Base-by-base conservation (phyloP, 92 coral and sea anemone species). In the Desmophyllum pertusum region DNA sequence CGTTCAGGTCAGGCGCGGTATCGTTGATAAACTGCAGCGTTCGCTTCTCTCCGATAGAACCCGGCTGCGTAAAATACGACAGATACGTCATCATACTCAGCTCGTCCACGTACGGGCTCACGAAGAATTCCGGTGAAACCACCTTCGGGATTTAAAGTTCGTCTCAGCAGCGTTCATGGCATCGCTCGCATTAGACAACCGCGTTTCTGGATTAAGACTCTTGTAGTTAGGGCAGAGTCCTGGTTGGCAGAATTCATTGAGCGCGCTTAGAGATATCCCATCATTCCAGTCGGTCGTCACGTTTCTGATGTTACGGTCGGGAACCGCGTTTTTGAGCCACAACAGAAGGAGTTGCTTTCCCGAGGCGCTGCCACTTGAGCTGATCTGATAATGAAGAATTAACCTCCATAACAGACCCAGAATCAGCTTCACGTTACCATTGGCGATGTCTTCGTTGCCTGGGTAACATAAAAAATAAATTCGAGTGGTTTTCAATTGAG, bases 41-140 rank as follows among this genome's bases (percentile, higher is more conserved):
- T 70, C 90, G 91, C 53, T 85, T 90, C 87, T 96, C 99, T 27
- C 99, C 99, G 35, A 93, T 92, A 79, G 99, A 96, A 17, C 99
- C 99, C 25, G 98, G 96, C 80, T 92, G 95, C 39, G 95, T 96
- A 85, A 90, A 96, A 70, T 92, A 93, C 55, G 99, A 96, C 76
- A 96, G 82, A 78, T 96, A 96, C 65, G 99, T 96, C 99, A 96
- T 96, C 99, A 96, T 96, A 84, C 99, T 96, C 45, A 96, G 87
- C 57, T 96, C 99, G 85, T 96, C 99, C 18, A 92, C 95, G 86
- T 90, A 94, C 48, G 98, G 98, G 74, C 94, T 96, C 55, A 83
- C 84, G 85, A 96, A 91, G 89, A 83, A 88, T 65, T 96, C 96
- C 23, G 99, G 98, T 36, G 98, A 83, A 61, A 96, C 39, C 67